A percentile compares a stretch with the other conserved stretches of the same genome.
Evolutionary conservation across 1,140 invertebrate genomes (phyloP).

Genomic region (Amyelois transitella): DNA sequence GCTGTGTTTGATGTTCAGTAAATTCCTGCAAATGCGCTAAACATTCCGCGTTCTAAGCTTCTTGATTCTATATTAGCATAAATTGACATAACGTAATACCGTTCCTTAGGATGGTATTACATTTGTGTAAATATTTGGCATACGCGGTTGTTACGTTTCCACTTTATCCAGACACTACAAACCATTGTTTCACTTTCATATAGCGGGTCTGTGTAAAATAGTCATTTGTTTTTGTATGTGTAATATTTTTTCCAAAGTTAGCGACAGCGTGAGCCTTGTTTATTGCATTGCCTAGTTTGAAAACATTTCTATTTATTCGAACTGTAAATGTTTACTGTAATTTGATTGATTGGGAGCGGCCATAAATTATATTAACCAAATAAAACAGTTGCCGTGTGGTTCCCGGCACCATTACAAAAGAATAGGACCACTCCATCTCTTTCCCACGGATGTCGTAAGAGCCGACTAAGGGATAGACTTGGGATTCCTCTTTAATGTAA

Average conservation of each 20-base stretch:
- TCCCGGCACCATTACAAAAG: too few relatives aligned
- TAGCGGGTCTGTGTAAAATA: neutral
- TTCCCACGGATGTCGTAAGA: too few relatives aligned
- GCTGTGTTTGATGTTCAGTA: too few relatives aligned
- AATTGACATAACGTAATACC: constrained; percentile 33
- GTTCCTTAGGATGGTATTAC: constrained; percentile 21
- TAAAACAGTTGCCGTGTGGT: too few relatives aligned
- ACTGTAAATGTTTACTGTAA: neutral
- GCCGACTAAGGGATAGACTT: too few relatives aligned
- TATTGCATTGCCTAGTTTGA: neutral
- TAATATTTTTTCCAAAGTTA: constrained; percentile 4
- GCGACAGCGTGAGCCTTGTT: neutral
- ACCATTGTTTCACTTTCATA: neutral
- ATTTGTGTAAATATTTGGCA: constrained; percentile 33
- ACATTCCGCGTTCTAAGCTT: neutral
- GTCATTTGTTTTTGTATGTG: constrained; percentile 3
- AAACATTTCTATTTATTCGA: neutral
- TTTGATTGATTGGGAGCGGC: neutral
- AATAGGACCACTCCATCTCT: too few relatives aligned
- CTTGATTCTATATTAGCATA: constrained; percentile 20
- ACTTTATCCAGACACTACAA: constrained; percentile 1
- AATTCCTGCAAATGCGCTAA: too few relatives aligned
- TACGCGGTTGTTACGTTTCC: constrained; percentile 10
- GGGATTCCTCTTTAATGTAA: too few relatives aligned
- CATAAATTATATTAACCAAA: too few relatives aligned